phyloP scores from a whole-genome alignment of 2,113 vertebrate genomes.

The Cepphus grylle region DNA sequence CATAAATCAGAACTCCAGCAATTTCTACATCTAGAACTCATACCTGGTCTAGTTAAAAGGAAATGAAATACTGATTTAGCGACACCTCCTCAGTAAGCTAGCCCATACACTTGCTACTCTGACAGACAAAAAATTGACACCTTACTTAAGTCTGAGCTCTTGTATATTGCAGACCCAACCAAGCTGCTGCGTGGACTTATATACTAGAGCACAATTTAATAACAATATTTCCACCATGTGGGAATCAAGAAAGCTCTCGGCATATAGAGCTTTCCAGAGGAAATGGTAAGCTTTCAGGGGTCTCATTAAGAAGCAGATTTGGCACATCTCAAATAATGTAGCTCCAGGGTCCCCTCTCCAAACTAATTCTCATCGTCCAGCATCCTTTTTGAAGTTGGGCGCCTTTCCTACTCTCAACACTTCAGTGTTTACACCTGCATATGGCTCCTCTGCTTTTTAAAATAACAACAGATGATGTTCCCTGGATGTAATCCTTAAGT shows the following conservation, averaged over 20 bases:
- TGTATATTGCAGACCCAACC: fast-evolving
- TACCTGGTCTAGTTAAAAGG: neutral
- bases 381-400: neutral
- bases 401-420: neutral
- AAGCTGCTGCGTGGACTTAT: fast-evolving
- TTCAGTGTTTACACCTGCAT: neutral
- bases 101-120: neutral
- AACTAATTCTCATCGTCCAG: neutral
- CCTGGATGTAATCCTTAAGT: neutral
- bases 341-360: neutral
- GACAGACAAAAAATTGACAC: neutral
- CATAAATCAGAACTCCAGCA: neutral
- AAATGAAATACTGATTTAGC: neutral
- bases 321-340: neutral
- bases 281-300: neutral
- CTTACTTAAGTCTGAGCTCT: neutral
- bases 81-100: neutral
- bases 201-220: neutral
- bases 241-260: neutral
- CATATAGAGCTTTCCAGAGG: neutral
- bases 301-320: neutral
- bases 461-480: neutral
- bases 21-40: neutral
- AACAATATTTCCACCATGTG: neutral
- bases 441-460: neutral